phyloP scores from a whole-genome alignment of 2,888 invertebrate species.

The Bugula neritina region DNA sequence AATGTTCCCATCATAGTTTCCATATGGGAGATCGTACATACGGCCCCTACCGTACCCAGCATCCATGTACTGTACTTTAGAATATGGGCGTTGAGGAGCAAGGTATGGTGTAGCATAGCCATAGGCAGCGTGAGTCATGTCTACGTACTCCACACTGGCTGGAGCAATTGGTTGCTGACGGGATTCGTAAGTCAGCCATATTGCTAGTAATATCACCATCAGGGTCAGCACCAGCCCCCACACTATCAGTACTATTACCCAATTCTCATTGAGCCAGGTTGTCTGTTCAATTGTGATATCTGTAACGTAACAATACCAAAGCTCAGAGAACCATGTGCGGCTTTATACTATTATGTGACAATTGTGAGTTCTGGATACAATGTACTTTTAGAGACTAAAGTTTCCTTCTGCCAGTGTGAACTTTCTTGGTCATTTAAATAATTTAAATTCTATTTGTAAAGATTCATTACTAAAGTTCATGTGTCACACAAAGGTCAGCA shows the following conservation, averaged over 20 bases:
- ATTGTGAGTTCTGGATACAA: no score
- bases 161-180: background rate
- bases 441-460: no score
- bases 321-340: no score
- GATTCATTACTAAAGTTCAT: no score
- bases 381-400: no score
- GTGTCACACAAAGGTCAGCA: no score
- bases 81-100: background rate
- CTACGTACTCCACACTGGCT: background rate
- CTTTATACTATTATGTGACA: no score
- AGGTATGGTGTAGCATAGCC: background rate
- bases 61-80: background rate
- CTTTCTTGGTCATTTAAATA: no score
- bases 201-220: background rate
- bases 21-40: background rate
- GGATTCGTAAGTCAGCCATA: background rate
- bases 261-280: background rate
- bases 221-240: background rate
- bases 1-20: background rate
- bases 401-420: no score
- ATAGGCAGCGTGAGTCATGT: background rate
- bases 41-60: background rate
- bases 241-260: conserved; percentile 1
- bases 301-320: background rate
- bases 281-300: background rate